phyloP scores from a whole-genome alignment of 2,888 invertebrate species.

The Parnassius mnemosyne region DNA sequence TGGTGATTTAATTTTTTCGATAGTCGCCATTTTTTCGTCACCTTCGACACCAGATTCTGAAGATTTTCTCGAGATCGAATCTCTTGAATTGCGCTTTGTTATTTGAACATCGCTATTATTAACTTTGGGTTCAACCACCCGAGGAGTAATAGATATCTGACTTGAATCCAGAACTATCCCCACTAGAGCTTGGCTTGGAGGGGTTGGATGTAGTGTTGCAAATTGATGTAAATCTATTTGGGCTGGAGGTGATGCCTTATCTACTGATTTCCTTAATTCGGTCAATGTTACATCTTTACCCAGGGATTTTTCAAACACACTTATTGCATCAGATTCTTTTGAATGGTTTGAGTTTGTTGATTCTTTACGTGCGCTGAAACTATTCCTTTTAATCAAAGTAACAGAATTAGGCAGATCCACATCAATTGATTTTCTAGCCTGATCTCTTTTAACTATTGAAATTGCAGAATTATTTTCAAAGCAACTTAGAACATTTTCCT shows the following conservation, averaged over 20 bases:
- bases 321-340: constrained; percentile 71
- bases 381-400: constrained; percentile 73
- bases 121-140: constrained; percentile 51
- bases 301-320: constrained; percentile 74
- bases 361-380: constrained; percentile 68
- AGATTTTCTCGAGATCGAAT: constrained; percentile 58
- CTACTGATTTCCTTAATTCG: constrained; percentile 73
- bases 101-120: constrained; percentile 50
- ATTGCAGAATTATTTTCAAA: constrained; percentile 78
- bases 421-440: constrained; percentile 69
- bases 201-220: constrained; percentile 62
- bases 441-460: constrained; percentile 75
- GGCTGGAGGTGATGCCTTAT: constrained; percentile 51
- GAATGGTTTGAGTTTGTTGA: constrained; percentile 75
- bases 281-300: constrained; percentile 76
- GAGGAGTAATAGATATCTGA: constrained; percentile 69
- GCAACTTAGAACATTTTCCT: constrained; percentile 74
- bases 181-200: constrained; percentile 46
- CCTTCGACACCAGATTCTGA: constrained; percentile 55
- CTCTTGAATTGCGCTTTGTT: constrained; percentile 57
- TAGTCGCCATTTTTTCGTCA: constrained; percentile 57
- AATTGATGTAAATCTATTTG: constrained; percentile 67
- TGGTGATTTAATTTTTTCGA: constrained; percentile 64
- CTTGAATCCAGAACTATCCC: constrained; percentile 60
- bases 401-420: constrained; percentile 73